Percentiles rank a stretch among this genome's conserved stretches.
phyloP scores from a whole-genome alignment of 2,888 invertebrate species.

The Galerucella calmariensis region DNA sequence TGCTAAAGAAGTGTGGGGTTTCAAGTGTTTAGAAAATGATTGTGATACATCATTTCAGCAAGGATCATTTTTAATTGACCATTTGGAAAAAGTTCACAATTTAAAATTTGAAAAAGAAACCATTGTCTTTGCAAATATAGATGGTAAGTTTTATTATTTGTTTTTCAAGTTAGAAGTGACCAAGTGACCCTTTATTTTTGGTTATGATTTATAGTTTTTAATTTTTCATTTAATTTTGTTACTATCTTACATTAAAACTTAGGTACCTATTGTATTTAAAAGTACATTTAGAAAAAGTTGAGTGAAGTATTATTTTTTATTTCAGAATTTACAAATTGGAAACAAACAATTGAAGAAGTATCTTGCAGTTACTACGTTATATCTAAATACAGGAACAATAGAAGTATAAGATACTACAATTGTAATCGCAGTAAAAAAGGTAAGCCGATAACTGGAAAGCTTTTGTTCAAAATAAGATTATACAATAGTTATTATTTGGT shows the following conservation, averaged over 20 bases:
- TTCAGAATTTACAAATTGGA: slow-evolving; percentile 6
- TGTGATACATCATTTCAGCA: slow-evolving; percentile 9
- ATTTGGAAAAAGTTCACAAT: slow-evolving; percentile 11
- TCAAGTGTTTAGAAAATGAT: slow-evolving; percentile 8
- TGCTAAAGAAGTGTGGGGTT: slow-evolving; percentile 14
- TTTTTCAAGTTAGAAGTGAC: no score
- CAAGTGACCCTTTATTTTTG: no score
- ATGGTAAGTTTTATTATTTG: not conserved
- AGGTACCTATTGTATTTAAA: no score
- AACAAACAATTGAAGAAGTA: not conserved
- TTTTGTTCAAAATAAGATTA: not conserved
- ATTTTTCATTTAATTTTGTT: no score
- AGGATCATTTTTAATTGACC: slow-evolving; percentile 4
- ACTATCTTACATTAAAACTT: no score
- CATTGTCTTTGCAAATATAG: slow-evolving; percentile 1
- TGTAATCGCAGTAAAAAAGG: slow-evolving; percentile 4
- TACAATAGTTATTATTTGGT: not conserved
- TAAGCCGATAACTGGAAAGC: not conserved
- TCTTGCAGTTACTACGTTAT: not conserved
- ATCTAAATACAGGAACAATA: not conserved
- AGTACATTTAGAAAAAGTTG: no score
- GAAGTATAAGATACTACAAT: not conserved
- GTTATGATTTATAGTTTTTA: no score
- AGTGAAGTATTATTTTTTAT: not conserved
- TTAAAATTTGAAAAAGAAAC: slow-evolving; percentile 4